A percentile compares a stretch with the other conserved stretches of the same genome.
These are phyloP conservation scores for Serranus cabrilla DNA, from an alignment of 2,797 vertebrate species.

Conservation along the genomic window DNA sequence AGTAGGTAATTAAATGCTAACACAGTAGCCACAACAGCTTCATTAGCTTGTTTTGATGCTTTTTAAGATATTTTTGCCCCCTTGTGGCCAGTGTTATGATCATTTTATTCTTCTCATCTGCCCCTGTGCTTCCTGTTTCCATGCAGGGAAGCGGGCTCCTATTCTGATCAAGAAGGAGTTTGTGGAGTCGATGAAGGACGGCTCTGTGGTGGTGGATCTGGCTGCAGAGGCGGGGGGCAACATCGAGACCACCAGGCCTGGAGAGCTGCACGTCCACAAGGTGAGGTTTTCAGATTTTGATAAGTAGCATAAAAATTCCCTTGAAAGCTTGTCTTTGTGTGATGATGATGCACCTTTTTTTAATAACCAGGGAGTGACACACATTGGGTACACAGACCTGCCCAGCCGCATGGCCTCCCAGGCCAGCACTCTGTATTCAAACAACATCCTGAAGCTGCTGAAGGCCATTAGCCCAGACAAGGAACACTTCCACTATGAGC, in stretches of 20 bases:
- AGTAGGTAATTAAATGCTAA: neutral
- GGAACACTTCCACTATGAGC: slow-evolving; percentile 89
- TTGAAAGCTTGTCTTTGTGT: neutral
- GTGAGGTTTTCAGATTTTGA: slow-evolving; percentile 43
- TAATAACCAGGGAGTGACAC: slow-evolving; percentile 88
- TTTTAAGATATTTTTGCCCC: neutral
- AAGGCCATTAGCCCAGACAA: slow-evolving; percentile 90
- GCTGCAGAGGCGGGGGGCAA: slow-evolving; percentile 84
- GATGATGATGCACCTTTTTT: neutral
- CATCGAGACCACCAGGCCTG: slow-evolving; percentile 83
- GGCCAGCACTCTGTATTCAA: slow-evolving; percentile 91
- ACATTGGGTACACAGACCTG: slow-evolving; percentile 87
- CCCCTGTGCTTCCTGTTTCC: slow-evolving; percentile 1
- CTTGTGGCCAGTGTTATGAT: slow-evolving; percentile 1
- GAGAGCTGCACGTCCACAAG: slow-evolving; percentile 76
- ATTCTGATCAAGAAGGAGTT: slow-evolving; percentile 81
- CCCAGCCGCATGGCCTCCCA: slow-evolving; percentile 90
- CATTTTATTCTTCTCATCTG: slow-evolving; percentile 1
- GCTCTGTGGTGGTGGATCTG: slow-evolving; percentile 82
- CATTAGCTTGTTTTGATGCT: neutral
- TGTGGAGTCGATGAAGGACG: slow-evolving; percentile 82
- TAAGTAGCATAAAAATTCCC: neutral
- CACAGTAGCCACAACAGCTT: neutral
- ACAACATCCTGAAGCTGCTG: slow-evolving; percentile 91
- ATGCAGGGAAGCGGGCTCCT: slow-evolving; percentile 75